Evolutionary conservation across 2,888 invertebrate genomes (phyloP).

Genomic region (Cyclophora albipunctata): DNA sequence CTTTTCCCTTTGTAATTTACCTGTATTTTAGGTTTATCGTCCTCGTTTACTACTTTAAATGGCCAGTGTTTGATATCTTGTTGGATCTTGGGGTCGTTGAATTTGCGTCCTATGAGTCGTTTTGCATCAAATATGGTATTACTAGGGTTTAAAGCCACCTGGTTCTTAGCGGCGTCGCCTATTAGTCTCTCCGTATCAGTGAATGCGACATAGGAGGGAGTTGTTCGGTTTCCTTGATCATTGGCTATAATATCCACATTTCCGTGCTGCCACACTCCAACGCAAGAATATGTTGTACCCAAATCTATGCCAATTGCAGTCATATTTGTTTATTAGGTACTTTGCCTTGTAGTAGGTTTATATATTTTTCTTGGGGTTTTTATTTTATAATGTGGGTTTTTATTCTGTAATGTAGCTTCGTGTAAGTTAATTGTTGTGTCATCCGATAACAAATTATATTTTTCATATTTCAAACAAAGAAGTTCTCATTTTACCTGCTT

Average conservation of each 20-base stretch:
- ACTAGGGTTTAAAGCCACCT: slow-evolving; percentile 81
- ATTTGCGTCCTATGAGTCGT: slow-evolving; percentile 86
- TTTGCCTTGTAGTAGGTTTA: too few species aligned
- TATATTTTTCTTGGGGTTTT: too few species aligned
- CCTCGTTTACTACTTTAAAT: slow-evolving; percentile 80
- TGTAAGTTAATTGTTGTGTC: too few species aligned
- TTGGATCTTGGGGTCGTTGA: slow-evolving; percentile 82
- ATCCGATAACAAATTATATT: too few species aligned
- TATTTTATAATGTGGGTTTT: too few species aligned
- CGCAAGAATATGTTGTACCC: slow-evolving; percentile 73
- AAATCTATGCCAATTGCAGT: slow-evolving; percentile 72
- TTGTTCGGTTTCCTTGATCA: slow-evolving; percentile 81
- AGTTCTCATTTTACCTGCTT: too few species aligned
- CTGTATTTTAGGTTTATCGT: slow-evolving; percentile 79
- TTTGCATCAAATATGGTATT: slow-evolving; percentile 89
- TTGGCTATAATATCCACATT: slow-evolving; percentile 83
- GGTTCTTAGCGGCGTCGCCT: slow-evolving; percentile 82
- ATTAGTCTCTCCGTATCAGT: slow-evolving; percentile 77
- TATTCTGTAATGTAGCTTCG: too few species aligned
- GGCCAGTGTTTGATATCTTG: slow-evolving; percentile 89
- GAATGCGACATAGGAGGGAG: slow-evolving; percentile 84
- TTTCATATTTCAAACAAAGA: too few species aligned
- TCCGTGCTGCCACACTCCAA: slow-evolving; percentile 75
- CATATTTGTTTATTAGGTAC: slow-evolving; percentile 29
- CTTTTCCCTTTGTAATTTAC: slow-evolving; percentile 78